These are phyloP conservation scores for Pyxicephalus adspersus DNA, from an alignment of 2,113 vertebrate species.

Conservation along the genomic window DNA sequence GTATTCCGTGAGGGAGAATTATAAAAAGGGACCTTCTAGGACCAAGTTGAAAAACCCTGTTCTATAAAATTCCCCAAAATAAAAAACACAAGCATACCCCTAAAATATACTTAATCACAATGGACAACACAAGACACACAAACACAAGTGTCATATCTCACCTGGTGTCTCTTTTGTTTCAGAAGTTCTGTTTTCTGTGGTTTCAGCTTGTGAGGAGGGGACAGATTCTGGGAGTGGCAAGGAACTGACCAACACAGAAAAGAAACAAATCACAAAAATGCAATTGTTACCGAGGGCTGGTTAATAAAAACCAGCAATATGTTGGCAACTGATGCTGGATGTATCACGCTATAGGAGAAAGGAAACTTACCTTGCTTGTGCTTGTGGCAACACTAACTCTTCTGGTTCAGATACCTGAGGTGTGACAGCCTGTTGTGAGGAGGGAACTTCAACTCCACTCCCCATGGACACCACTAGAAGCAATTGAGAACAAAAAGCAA, in stretches of 20 bases:
- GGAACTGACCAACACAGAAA: slow-evolving; percentile 71
- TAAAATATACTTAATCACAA: neutral
- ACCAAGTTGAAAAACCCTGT: neutral
- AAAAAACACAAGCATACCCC: neutral
- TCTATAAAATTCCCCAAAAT: neutral
- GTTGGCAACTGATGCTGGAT: too few species aligned
- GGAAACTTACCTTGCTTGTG: slow-evolving; percentile 37
- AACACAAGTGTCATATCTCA: slow-evolving; percentile 58
- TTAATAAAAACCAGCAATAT: neutral
- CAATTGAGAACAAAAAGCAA: neutral
- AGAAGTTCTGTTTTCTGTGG: slow-evolving; percentile 73
- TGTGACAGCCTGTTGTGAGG: slow-evolving; percentile 33
- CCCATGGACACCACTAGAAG: slow-evolving; percentile 36
- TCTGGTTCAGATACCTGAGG: slow-evolving; percentile 24
- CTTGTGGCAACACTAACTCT: slow-evolving; percentile 26
- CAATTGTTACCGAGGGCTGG: neutral
- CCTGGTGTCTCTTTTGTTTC: slow-evolving; percentile 81
- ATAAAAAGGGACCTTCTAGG: neutral
- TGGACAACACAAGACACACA: too few species aligned
- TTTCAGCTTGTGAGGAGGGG: slow-evolving; percentile 75
- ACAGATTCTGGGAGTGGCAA: slow-evolving; percentile 76
- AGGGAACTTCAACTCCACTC: slow-evolving; percentile 40
- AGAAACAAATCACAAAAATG: neutral
- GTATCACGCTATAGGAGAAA: too few species aligned
- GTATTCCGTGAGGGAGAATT: too few species aligned